Conservation (phyloP, 2,113 vertebrate species). For the Chunga burmeisteri region DNA sequence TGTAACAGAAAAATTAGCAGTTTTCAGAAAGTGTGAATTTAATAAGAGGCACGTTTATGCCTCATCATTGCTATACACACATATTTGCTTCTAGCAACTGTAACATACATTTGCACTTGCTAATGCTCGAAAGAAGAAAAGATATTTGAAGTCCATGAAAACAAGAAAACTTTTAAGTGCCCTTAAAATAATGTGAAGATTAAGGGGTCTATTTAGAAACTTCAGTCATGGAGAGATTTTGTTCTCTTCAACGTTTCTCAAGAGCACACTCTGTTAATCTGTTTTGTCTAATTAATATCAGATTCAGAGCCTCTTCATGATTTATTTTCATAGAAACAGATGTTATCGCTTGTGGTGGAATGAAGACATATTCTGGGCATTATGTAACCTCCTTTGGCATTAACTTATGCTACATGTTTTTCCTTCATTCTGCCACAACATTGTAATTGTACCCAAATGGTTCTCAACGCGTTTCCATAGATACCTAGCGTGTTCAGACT, state of each 20-base stretch:
- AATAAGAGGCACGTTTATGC: background rate
- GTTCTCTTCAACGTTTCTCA: background rate
- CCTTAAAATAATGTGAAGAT: background rate
- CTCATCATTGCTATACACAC: background rate
- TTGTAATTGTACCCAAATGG: constrained; percentile 21
- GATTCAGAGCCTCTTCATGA: background rate
- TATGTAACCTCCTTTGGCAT: constrained; percentile 51
- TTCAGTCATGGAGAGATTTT: background rate
- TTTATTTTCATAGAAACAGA: constrained; percentile 52
- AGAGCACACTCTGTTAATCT: background rate
- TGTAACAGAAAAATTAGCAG: background rate
- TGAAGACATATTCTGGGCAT: constrained; percentile 42
- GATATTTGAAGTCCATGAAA: background rate
- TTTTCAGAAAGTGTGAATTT: constrained; percentile 9
- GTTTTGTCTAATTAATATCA: constrained; percentile 28
- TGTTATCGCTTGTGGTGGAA: constrained; percentile 49
- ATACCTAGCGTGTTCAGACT: constrained; percentile 2
- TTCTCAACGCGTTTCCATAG: background rate
- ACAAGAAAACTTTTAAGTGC: background rate
- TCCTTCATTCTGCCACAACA: constrained; percentile 23
- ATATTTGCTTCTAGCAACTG: background rate
- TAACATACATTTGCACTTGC: background rate
- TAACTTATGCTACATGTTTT: background rate
- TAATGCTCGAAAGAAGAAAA: background rate
- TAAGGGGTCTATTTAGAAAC: background rate